phyloP scores from a whole-genome alignment of 2,888 invertebrate species.

The Standfussiana lucernea region DNA sequence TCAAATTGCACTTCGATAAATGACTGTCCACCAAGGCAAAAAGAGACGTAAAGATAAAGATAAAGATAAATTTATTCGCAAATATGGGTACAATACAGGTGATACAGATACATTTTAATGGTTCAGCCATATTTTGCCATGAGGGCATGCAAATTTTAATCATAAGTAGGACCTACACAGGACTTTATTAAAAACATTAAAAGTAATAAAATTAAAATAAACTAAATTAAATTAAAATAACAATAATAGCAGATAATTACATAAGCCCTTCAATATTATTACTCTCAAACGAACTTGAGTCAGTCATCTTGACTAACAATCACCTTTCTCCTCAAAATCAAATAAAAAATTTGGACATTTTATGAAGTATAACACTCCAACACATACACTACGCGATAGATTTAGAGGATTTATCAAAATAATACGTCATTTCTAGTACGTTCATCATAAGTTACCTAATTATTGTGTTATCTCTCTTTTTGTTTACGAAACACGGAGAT shows the following conservation, averaged over 20 bases:
- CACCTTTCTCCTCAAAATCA: constrained; percentile 40
- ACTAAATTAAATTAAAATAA: no score
- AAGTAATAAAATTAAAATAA: no score
- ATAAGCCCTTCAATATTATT: no score
- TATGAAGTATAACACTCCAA: constrained; percentile 16
- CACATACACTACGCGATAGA: constrained; percentile 9
- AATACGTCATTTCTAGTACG: constrained; percentile 14
- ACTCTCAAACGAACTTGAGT: constrained; percentile 82
- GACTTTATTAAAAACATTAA: no score
- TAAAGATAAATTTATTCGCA: no score
- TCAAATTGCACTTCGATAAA: constrained; percentile 81
- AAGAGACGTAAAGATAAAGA: constrained; percentile 82
- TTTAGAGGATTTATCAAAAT: constrained; percentile 14
- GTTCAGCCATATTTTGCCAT: no score
- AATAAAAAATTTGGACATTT: constrained; percentile 23
- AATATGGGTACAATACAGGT: no score
- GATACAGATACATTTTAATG: no score
- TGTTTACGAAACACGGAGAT: constrained; percentile 51
- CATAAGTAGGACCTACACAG: no score
- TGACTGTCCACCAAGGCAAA: constrained; percentile 84
- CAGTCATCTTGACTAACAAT: constrained; percentile 74
- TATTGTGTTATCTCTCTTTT: constrained; percentile 29
- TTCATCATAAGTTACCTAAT: not conserved
- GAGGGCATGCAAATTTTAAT: no score
- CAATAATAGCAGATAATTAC: no score